phyloP scores from a whole-genome alignment of 30 jellyfish, hydroid and myxozoan genomes.

The Catostylus mosaicus region DNA sequence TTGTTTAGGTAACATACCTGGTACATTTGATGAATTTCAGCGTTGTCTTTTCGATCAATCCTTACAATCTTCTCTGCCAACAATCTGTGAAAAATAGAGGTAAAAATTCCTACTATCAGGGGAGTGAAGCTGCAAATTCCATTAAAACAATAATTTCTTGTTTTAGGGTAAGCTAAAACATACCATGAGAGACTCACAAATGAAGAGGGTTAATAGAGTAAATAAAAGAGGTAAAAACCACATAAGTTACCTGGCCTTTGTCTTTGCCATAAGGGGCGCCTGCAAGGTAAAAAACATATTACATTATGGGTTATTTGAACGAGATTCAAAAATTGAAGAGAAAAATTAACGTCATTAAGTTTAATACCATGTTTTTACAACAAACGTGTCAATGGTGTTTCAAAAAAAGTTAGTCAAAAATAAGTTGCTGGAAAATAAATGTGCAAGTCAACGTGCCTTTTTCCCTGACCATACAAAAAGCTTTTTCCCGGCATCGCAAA shows the following conservation, averaged over 20 bases:
- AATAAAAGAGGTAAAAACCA: too few relatives aligned
- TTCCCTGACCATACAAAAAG: conserved; percentile 95
- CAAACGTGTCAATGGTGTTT: too few relatives aligned
- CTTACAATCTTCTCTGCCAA: conserved; percentile 90
- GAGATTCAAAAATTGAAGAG: too few relatives aligned
- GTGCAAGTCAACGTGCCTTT: conserved; percentile 79
- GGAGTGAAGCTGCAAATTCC: too few relatives aligned
- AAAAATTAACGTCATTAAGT: too few relatives aligned
- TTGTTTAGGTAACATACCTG: conserved; percentile 89
- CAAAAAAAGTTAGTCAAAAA: neutral
- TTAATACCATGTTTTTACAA: too few relatives aligned
- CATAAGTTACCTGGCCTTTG: conserved; percentile 95
- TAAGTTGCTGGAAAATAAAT: neutral
- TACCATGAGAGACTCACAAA: neutral
- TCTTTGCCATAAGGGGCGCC: conserved; percentile 94
- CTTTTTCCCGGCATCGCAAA: conserved; percentile 95
- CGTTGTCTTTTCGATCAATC: conserved; percentile 88
- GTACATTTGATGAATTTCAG: conserved; percentile 84
- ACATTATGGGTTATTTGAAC: too few relatives aligned
- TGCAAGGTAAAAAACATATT: conserved; percentile 4
- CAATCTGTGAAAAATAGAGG: conserved; percentile 42
- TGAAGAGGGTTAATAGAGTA: neutral
- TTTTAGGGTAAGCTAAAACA: neutral
- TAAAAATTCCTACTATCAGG: too few relatives aligned
- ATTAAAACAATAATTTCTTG: too few relatives aligned